Base-by-base conservation (phyloP, 53 echinoderm and acorn worm genomes). In the Actinopyga echinites region DNA sequence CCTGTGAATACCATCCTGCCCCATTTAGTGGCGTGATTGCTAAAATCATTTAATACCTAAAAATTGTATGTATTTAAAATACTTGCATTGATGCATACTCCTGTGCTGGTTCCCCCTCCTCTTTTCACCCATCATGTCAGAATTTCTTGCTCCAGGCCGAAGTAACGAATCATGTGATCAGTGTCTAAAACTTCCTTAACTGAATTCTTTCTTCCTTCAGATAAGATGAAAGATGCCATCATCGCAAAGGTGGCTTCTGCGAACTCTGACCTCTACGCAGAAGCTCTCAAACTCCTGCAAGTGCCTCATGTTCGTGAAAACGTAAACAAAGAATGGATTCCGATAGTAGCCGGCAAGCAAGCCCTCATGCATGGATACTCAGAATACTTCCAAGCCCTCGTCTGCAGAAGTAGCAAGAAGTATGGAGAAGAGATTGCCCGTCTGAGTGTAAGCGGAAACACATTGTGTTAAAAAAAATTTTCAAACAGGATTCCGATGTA, bases 221-320 rank as follows among this genome's bases (percentile, higher is more conserved):
- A 99, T 59, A 99, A 99, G 69, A 99, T 99, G 99, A 99, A 99
- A 69, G 82, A 90, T 55, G 79, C 77, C 13, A 62, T 91, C 32
- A 80, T 99, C 20, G 90, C 92, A 36, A 99, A 97, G 84, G 83
- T 99, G 9, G 92, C 99, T 10, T 54, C 84, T 60, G 65, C 90
- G 4, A 88, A 94, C 21, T 80, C 84, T 25, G 94, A 99, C 33
- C 85, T 90, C 25, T 99, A 92, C 55, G 64, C 90, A 1, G 91
- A 90, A 21, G 94, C 94, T 28, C 59, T 86, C 34, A 92, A 90
- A 21, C 56, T 31, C 4, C 57, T 90, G 69, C 89, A 89, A 64
- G 66, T 69, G 7, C 6, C 78, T 21, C 68, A 86, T 22, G 75
- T 88, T 9, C 84, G 84, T 58, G 90, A 71, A 10, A 58, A 86